phyloP scores from a whole-genome alignment of 2,113 vertebrate species.

The Centropus bengalensis region DNA sequence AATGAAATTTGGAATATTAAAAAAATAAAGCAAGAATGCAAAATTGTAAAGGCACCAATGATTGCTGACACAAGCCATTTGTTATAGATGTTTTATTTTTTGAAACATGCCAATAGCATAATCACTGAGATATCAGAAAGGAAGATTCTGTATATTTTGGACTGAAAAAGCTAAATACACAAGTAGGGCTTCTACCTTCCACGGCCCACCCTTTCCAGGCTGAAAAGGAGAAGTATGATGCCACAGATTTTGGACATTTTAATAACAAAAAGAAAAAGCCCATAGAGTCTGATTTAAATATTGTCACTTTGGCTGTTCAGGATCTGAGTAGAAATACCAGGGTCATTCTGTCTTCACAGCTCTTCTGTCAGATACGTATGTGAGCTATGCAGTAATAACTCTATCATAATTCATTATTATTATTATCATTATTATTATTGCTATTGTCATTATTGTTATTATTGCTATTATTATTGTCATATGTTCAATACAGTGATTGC shows the following conservation, averaged over 20 bases:
- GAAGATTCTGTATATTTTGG: not conserved
- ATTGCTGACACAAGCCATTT: not conserved
- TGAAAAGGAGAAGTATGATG: not conserved
- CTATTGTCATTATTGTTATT: no score
- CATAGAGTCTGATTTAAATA: not conserved
- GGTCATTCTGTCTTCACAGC: not conserved
- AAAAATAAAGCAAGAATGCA: not conserved
- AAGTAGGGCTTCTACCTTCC: not conserved
- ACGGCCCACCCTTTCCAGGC: not conserved
- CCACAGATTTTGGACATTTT: not conserved
- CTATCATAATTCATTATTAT: not conserved
- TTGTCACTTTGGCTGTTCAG: not conserved
- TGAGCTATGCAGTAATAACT: not conserved
- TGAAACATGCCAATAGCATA: not conserved
- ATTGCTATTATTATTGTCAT: not conserved
- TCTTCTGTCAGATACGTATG: not conserved
- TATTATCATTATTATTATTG: not conserved
- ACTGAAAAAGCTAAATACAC: not conserved
- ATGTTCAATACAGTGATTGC: not conserved
- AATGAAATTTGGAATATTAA: not conserved
- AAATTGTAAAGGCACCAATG: not conserved
- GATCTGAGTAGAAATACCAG: not conserved
- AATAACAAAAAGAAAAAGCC: not conserved
- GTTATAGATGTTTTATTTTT: not conserved
- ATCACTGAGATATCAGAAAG: not conserved